Evolutionary conservation across 2,113 vertebrate genomes (phyloP).

Genomic region (Vireo altiloquus): DNA sequence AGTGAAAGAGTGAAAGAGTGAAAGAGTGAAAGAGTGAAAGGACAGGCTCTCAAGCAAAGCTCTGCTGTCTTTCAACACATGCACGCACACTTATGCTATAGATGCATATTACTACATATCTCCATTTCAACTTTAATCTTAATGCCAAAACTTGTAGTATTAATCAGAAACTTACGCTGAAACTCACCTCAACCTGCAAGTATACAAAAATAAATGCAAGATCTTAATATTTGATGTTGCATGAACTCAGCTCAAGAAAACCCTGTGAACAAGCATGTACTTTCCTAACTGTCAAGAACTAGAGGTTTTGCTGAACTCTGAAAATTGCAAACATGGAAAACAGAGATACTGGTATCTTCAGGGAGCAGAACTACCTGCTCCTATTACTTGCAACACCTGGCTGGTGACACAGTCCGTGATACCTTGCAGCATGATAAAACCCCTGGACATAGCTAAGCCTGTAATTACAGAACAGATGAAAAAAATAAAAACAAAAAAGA

Average conservation of each 20-base stretch:
- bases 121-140: neutral
- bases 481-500: neutral
- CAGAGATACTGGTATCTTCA: neutral
- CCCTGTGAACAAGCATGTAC: neutral
- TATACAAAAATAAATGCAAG: neutral
- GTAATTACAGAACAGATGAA: neutral
- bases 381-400: neutral
- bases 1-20: neutral
- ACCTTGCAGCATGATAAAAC: neutral
- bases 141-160: neutral
- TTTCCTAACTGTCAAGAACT: neutral
- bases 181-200: neutral
- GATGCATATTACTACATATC: neutral
- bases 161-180: neutral
- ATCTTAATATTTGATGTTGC: neutral
- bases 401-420: neutral
- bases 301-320: neutral
- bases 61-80: neutral
- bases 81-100: fast-evolving
- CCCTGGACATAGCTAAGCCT: neutral
- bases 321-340: neutral
- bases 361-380: neutral
- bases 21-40: neutral
- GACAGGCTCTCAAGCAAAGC: neutral
- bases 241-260: neutral